A percentile compares a stretch with the other conserved stretches of the same genome.
Conservation (phyloP, 2,888 invertebrate species). For the Luffia ferchaultella region DNA sequence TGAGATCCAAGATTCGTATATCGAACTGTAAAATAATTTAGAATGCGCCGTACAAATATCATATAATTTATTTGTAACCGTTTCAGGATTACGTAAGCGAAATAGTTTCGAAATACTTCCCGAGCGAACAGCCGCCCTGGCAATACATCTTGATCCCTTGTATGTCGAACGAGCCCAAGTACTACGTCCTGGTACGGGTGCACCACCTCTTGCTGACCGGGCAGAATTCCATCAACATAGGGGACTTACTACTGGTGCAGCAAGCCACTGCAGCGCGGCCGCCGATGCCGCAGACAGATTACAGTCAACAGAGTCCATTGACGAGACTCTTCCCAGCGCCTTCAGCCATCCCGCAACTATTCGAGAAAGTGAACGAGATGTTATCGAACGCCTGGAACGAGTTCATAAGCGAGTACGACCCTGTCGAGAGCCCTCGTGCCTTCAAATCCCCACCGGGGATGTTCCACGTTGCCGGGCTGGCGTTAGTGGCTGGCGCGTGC, state of each 20-base stretch:
- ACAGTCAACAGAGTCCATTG: constrained; percentile 46
- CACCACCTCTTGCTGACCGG: constrained; percentile 81
- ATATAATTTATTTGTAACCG: too few species aligned
- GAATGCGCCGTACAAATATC: too few species aligned
- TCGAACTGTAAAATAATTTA: too few species aligned
- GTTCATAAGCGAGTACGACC: constrained; percentile 80
- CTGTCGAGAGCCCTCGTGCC: constrained; percentile 74
- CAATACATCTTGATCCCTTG: constrained; percentile 79
- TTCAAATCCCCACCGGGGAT: constrained; percentile 67
- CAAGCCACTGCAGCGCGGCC: constrained; percentile 33
- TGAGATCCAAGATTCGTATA: too few species aligned
- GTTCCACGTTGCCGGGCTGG: constrained; percentile 68
- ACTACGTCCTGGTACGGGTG: constrained; percentile 74
- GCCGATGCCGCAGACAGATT: constrained; percentile 33
- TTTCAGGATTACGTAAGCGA: constrained; percentile 80
- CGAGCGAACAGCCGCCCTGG: constrained; percentile 79
- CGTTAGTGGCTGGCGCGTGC: constrained; percentile 71
- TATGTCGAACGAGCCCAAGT: constrained; percentile 59
- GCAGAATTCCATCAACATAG: constrained; percentile 73
- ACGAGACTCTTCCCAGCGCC: constrained; percentile 66
- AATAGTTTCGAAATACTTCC: constrained; percentile 78
- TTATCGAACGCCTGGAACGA: constrained; percentile 82
- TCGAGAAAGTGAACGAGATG: constrained; percentile 72
- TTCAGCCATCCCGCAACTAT: constrained; percentile 71
- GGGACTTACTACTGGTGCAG: constrained; percentile 75